A percentile compares a stretch with the other conserved stretches of the same genome.
These are phyloP conservation scores for Nephila pilipes DNA, from an alignment of 1,140 invertebrate genomes.

Conservation along the genomic window DNA sequence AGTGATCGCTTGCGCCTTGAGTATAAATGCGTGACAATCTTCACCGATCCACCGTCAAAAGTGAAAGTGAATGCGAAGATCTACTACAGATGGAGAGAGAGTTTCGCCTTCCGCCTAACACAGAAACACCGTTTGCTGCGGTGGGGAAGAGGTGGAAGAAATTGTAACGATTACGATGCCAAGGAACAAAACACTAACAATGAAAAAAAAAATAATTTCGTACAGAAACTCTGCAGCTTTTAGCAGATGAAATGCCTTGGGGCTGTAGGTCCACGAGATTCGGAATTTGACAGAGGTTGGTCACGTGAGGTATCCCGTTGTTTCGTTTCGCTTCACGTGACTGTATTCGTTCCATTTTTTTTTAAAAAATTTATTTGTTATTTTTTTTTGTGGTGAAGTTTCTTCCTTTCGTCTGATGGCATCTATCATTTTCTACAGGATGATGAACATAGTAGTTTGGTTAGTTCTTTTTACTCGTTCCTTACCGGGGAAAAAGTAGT, in stretches of 20 bases:
- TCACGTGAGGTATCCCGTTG: conserved; percentile 61
- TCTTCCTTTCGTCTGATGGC: neutral
- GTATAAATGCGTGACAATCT: neutral
- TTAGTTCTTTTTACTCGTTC: neutral
- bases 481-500: neutral
- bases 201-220: neutral
- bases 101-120: conserved; percentile 64
- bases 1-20: no score
- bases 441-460: neutral
- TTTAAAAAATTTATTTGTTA: neutral
- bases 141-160: neutral
- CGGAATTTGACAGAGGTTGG: conserved; percentile 60
- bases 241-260: conserved; percentile 1
- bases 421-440: neutral
- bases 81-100: neutral
- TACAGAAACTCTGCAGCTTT: neutral
- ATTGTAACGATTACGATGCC: conserved; percentile 62
- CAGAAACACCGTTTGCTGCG: conserved; percentile 65
- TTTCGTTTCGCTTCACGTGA: conserved; percentile 32
- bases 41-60: conserved; percentile 12
- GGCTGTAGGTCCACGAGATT: conserved; percentile 58
- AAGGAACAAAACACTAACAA: neutral
- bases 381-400: neutral
- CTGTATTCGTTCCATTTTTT: neutral
- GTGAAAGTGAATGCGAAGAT: conserved; percentile 54